These are phyloP conservation scores for Mythimna pallens DNA, from an alignment of 2,888 invertebrate species.

Conservation along the genomic window DNA sequence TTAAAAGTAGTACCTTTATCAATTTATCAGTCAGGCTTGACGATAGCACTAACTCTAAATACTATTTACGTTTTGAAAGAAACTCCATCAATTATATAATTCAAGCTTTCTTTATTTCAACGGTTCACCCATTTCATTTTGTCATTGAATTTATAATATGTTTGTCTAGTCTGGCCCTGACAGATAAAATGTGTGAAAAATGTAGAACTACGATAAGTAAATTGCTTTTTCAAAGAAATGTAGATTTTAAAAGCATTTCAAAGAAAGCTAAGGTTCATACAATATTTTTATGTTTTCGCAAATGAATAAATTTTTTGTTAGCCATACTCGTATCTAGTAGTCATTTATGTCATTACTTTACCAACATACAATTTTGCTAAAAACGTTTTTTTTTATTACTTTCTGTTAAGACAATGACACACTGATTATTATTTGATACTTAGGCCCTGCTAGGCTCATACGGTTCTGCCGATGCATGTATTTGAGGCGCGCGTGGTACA, in stretches of 20 bases:
- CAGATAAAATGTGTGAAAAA: constrained; percentile 35
- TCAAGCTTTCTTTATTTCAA: constrained; percentile 33
- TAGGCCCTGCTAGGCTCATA: too few species aligned
- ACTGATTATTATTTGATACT: too few species aligned
- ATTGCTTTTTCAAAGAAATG: constrained; percentile 42
- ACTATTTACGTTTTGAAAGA: constrained; percentile 35
- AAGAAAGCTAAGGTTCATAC: background rate
- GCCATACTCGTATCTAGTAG: background rate
- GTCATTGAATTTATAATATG: constrained; percentile 44
- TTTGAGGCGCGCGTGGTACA: too few species aligned
- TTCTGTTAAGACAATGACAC: background rate
- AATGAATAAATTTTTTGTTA: background rate
- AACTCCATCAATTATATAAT: constrained; percentile 35
- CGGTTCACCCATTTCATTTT: constrained; percentile 24
- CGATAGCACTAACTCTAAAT: background rate
- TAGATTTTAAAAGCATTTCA: constrained; percentile 30
- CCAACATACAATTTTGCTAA: background rate
- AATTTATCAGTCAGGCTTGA: too few species aligned
- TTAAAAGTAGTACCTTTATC: too few species aligned
- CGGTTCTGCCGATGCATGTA: too few species aligned
- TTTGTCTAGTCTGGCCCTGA: constrained; percentile 46
- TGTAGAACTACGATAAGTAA: constrained; percentile 21
- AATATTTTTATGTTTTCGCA: constrained; percentile 4
- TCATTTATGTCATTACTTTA: background rate
- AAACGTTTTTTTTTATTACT: background rate